A percentile compares a stretch with the other conserved stretches of the same genome.
Evolutionary conservation across 2,797 vertebrate genomes (phyloP).

Genomic region (Manis crassicaudata): DNA sequence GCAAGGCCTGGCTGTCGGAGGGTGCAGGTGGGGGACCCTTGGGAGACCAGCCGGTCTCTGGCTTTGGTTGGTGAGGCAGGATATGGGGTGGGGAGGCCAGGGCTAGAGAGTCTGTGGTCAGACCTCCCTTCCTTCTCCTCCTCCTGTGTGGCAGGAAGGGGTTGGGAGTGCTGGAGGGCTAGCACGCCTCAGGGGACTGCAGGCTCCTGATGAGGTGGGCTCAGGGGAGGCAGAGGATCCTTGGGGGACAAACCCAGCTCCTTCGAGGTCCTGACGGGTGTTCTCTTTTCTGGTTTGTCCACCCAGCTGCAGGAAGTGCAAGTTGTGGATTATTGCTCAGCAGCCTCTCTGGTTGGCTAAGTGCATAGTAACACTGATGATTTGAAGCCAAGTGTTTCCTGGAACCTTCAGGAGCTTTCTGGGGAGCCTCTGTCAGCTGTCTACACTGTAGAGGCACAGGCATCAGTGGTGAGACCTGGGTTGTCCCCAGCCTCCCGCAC

Average conservation of each 20-base stretch:
- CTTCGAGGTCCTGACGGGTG: not conserved
- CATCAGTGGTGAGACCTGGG: not conserved
- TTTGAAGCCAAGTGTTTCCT: not conserved
- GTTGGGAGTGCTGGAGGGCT: not conserved
- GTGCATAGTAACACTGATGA: rapidly evolving
- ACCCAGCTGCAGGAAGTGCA: not conserved
- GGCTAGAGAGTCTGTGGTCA: too few species aligned
- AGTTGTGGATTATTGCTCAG: not conserved
- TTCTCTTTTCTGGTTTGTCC: not conserved
- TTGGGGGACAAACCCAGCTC: conserved; percentile 70
- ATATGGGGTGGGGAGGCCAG: too few species aligned
- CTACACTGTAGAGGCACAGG: not conserved
- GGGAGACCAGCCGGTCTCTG: too few species aligned
- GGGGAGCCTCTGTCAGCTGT: not conserved
- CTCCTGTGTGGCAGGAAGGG: not conserved
- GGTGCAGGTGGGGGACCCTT: too few species aligned
- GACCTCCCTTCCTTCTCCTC: too few species aligned
- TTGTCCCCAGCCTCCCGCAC: not conserved
- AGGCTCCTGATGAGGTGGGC: conserved; percentile 62
- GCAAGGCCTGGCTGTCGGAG: too few species aligned
- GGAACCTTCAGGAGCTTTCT: not conserved
- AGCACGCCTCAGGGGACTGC: too few species aligned
- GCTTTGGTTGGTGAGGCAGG: too few species aligned
- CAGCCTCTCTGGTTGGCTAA: too few species aligned
- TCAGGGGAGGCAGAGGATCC: conserved; percentile 83